Evolutionary conservation across 2,888 invertebrate species (phyloP).

Genomic region (Pherbina coryleti): DNA sequence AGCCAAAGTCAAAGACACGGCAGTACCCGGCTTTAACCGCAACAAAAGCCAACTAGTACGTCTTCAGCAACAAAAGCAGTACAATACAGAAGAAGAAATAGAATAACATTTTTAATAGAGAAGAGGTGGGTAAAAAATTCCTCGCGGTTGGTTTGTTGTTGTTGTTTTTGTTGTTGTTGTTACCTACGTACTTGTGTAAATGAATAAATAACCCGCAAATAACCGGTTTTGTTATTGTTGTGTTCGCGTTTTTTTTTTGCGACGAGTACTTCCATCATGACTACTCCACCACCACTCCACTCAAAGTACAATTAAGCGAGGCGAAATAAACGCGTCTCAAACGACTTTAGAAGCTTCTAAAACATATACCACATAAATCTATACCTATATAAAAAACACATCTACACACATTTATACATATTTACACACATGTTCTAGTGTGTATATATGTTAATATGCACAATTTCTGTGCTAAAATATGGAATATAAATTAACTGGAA

Average conservation of each 20-base stretch:
- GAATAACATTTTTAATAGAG: not conserved
- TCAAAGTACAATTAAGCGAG: conserved; percentile 7
- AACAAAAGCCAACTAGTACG: not conserved
- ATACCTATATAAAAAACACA: not conserved
- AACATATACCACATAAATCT: not conserved
- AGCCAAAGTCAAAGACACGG: conserved; percentile 42
- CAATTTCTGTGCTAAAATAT: conserved; percentile 5
- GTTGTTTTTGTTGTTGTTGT: too few species aligned
- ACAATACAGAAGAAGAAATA: not conserved
- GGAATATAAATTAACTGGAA: conserved; percentile 1
- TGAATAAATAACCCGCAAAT: conserved; percentile 1
- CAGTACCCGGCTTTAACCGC: conserved; percentile 15
- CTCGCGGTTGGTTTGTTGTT: conserved; percentile 11
- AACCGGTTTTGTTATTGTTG: conserved; percentile 19
- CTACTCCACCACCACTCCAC: not conserved
- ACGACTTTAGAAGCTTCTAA: conserved; percentile 18
- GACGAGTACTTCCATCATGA: not conserved
- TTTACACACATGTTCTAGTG: not conserved
- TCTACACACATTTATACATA: not conserved
- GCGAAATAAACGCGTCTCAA: conserved; percentile 10
- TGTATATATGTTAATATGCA: not conserved
- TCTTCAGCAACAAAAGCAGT: conserved; percentile 18
- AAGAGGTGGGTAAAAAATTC: conserved; percentile 23
- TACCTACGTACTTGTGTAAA: not conserved
- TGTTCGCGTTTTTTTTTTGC: not conserved